Base-by-base conservation (phyloP, 1,140 invertebrate genomes). In the Telenomus remus region DNA sequence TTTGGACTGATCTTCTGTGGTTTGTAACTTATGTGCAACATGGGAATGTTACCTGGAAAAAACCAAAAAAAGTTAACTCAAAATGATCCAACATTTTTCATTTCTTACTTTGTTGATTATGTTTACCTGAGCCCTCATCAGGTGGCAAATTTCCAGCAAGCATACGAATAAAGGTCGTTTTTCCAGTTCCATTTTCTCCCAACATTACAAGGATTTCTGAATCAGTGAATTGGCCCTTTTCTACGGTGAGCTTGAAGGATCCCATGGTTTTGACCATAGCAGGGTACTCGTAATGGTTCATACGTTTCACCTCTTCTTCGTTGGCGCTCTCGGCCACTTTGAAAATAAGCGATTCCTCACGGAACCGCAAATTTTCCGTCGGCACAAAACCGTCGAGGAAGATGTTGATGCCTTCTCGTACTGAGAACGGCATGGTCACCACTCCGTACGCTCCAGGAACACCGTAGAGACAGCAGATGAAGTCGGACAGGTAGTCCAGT, bases 1-100 rank as follows among this genome's bases (percentile, higher is more conserved):
- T 99, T 99, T 0, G 98, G 98, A 81, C 97, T 98, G 81, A 99
- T 99, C 86, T 99, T 99, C 89, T 99, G 98, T 39, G 98, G 98
- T 88, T 99, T 99, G 89, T 99, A 99, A 88, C 97, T 99, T 80
- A 99, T 98, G 85, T 99, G 96, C 61, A 99, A 86, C 79, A 95
- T 92, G 2, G 98, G 98, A 68, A 99, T 90, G 73, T 95, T 94
- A 59, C 90, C 94, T 91, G 69, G 0, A 84, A 83, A 3, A 39
- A 57, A 55, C 48, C n/a, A 63, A 64, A 56, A 47, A 65, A 37
- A 16, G 39, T 14, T 19, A 33, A 47, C n/a, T 47, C 5, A 6
- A 19, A 11, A 15, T 16, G 4, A 47, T 19, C 16, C 16, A 35
- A 10, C 46, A 47, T 47, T 47, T 16, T 16, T 47, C n/a, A n/a